These are phyloP conservation scores for Apamea crenata DNA, from an alignment of 2,888 invertebrate genomes.

Conservation along the genomic window DNA sequence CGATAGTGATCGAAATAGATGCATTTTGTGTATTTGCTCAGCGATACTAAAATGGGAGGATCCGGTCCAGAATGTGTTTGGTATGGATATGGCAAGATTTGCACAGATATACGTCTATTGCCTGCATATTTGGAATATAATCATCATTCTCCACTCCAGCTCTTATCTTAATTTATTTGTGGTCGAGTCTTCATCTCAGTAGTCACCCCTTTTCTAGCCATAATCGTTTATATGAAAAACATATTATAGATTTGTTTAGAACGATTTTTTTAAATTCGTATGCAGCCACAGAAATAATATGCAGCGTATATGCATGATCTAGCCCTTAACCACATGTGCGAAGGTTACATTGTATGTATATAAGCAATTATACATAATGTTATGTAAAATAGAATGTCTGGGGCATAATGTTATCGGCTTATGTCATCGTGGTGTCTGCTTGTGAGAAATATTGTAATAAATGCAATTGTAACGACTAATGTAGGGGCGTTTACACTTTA, in stretches of 20 bases:
- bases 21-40: slow-evolving; percentile 16
- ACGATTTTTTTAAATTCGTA: neutral
- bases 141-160: neutral
- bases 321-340: neutral
- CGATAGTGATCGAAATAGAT: slow-evolving; percentile 47
- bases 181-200: neutral
- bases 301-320: neutral
- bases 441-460: slow-evolving; percentile 15
- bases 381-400: slow-evolving; percentile 27
- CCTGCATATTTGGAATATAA: neutral
- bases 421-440: slow-evolving; percentile 21
- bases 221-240: neutral
- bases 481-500: neutral
- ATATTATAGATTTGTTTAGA: neutral
- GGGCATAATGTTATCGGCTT: slow-evolving; percentile 22
- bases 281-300: neutral
- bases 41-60: neutral
- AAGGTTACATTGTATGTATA: neutral
- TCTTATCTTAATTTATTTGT: neutral
- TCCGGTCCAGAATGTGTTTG: slow-evolving; percentile 6
- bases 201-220: neutral
- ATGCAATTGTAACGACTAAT: slow-evolving; percentile 5
- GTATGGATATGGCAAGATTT: neutral
- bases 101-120: neutral
- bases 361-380: neutral